These are phyloP conservation scores for Gonatopus flavifemur DNA, from an alignment of 1,140 invertebrate species.

Conservation along the genomic window DNA sequence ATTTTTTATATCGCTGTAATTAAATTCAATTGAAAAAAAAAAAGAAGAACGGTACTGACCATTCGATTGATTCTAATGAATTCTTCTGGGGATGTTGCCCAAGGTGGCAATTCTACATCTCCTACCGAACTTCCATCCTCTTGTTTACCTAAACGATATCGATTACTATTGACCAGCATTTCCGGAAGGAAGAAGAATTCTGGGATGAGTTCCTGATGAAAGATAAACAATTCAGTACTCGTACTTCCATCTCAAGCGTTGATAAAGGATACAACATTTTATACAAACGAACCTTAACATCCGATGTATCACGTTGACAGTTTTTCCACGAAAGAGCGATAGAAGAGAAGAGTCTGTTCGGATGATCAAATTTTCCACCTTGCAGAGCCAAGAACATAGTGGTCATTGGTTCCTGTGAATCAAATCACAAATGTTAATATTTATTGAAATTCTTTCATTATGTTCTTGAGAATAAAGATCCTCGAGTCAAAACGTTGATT, in stretches of 20 bases:
- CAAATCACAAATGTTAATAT: neutral
- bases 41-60: constrained; percentile 57
- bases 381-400: constrained; percentile 98
- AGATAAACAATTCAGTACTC: constrained; percentile 8
- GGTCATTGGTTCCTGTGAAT: constrained; percentile 90
- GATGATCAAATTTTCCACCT: constrained; percentile 98
- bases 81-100: constrained; percentile 96
- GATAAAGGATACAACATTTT: neutral
- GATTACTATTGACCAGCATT: constrained; percentile 93
- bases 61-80: constrained; percentile 97
- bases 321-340: constrained; percentile 96
- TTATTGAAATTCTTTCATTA: too few species aligned
- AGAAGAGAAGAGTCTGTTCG: constrained; percentile 93
- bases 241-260: neutral
- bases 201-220: constrained; percentile 87
- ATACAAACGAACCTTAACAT: constrained; percentile 81
- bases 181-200: constrained; percentile 99
- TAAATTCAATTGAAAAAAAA: constrained; percentile 4
- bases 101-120: constrained; percentile 91
- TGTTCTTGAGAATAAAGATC: too few species aligned
- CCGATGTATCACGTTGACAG: constrained; percentile 96
- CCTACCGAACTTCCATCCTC: constrained; percentile 83
- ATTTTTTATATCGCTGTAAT: neutral
- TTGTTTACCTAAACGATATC: constrained; percentile 83
- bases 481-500: too few species aligned